These are phyloP conservation scores for Drosophila persimilis DNA, from an alignment of 1,140 invertebrate genomes.

Conservation along the genomic window DNA sequence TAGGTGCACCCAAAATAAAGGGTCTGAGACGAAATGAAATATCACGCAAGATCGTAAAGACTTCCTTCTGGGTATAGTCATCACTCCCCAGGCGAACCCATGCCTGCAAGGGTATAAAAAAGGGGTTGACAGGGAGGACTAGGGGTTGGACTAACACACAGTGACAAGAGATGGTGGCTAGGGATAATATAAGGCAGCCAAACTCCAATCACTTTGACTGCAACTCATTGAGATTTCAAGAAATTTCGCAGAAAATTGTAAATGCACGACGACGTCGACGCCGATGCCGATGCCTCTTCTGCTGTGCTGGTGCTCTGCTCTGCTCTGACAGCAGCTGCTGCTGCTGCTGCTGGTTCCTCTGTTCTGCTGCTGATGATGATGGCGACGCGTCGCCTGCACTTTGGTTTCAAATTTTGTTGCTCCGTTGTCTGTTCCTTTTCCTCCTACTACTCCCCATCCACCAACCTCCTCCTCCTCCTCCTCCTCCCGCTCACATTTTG, in stretches of 20 bases:
- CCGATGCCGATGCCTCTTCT: slow-evolving; percentile 8
- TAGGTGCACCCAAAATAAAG: too few species aligned
- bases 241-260: slow-evolving; percentile 80
- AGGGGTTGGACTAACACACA: too few species aligned
- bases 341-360: slow-evolving; percentile 13
- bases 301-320: not conserved
- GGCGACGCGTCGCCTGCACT: slow-evolving; percentile 60
- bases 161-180: not conserved
- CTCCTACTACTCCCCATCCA: not conserved
- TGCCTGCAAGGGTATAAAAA: not conserved
- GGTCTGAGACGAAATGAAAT: too few species aligned
- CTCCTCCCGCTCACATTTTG: slow-evolving; percentile 42
- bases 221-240: slow-evolving; percentile 70
- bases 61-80: too few species aligned
- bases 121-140: not conserved
- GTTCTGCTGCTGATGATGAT: slow-evolving; percentile 35
- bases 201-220: slow-evolving; percentile 33
- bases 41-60: too few species aligned
- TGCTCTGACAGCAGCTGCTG: slow-evolving; percentile 8
- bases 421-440: slow-evolving; percentile 25
- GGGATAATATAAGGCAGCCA: too few species aligned
- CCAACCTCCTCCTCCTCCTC: not conserved
- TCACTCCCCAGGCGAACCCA: too few species aligned
- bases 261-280: slow-evolving; percentile 65
- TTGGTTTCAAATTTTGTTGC: slow-evolving; percentile 67